Evolutionary conservation across 2,113 vertebrate genomes (phyloP), one percentile per base, ranked within the genome.

Genomic region (Phasianus colchicus): DNA sequence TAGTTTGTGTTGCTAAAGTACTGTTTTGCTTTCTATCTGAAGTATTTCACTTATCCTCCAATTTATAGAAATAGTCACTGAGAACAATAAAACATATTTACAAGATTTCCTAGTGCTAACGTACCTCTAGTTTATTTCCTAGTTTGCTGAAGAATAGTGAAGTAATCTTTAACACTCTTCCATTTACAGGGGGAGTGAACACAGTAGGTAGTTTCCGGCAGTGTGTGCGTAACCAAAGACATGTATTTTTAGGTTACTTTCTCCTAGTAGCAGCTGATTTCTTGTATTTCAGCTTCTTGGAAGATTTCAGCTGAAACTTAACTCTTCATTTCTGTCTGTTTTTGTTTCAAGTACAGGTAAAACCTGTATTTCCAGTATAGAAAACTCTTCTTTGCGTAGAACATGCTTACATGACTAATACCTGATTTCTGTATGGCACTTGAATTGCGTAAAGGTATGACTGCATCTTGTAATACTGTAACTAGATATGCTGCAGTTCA

Each of bases 321-420:
- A n/a, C 22, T 64, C 21, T 52, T 69, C 1, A 60, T 88, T 86
- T 93, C 21, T 78, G 13, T 0, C 25, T 42, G 27, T 73, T 93
- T 86, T 42, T 69, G 8, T 95, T 90, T 89, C 40, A 83, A 83
- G 50, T 55, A 78, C 19, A 30, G 24, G 43, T 24, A 15, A 83
- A 89, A 93, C 89, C 82, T 93, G 61, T 92, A 88, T 91, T 96
- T 95, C 92, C 58, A 88, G 93, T 89, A 77, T 10, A 66, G 47
- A 67, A 87, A 40, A 22, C 10, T n/a, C 5, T 64, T 47, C 7
- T 90, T 84, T 52, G 29, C 4, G 1, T 65, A 73, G 54, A 83
- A 42, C 17, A 2, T 54, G 30, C 40, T 64, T 64, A 40, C 38
- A 18, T 91, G 63, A 84, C 47, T 92, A 89, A 83, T 87, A 64